Evolutionary conservation across 2,113 vertebrate genomes (phyloP), one percentile per base, ranked within the genome.

Genomic region (Corapipo altera): DNA sequence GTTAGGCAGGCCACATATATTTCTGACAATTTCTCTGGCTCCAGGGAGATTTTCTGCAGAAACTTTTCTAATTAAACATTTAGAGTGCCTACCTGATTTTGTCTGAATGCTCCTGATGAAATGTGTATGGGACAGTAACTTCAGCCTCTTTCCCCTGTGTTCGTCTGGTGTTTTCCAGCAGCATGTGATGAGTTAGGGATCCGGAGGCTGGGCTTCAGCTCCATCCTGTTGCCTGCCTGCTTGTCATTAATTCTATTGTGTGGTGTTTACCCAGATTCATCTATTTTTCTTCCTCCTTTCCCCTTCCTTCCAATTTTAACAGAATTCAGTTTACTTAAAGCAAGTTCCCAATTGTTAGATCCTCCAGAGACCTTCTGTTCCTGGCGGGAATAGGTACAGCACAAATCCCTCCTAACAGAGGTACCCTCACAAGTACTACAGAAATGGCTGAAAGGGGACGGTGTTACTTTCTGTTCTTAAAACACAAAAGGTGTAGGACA

Each of bases 171-270:
- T 35, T 93, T 98, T 98, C 98, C 94, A 94, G 61, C 95, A 97
- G 97, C 97, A 98, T 98, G 97, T 98, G 97, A 97, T 96, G 97
- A 97, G 93, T 49, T 92, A 59, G 83, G 49, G n/a, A 92, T 94
- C 41, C 2, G 17, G 88, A 75, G 90, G 80, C 44, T 76, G 83
- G 62, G 70, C 70, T 95, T 89, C 54, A 91, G 86, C 95, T 96
- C 90, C 72, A 96, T 97, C 97, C 97, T 95, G 79, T 88, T 93
- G 95, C 96, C 93, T 96, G 93, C 77, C 95, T 85, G 71, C 91
- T 96, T 86, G 46, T 85, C 49, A 70, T 41, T 87, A n/a, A 75
- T 88, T 80, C 96, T 81, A 15, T 74, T 94, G 73, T 77, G 85
- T 74, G 19, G 28, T 89, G 85, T 92, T 95, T 91, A 93, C 28